A percentile compares a stretch with the other conserved stretches of the same genome.
Evolutionary conservation across 2,113 vertebrate species (phyloP).

Genomic region (Pao palembangensis): DNA sequence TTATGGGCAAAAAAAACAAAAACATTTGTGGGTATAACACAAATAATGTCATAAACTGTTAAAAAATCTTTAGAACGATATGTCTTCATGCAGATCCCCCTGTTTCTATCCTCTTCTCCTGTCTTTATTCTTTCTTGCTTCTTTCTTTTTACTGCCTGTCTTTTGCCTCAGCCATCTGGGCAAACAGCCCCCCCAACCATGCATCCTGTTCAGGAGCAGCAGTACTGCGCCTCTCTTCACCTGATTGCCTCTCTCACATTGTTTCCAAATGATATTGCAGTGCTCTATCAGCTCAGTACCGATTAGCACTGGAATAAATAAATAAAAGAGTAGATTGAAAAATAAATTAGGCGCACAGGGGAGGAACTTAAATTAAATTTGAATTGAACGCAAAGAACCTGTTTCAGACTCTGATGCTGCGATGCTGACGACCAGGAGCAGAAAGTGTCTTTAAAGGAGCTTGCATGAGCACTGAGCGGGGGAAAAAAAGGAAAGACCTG

Average conservation of each 20-base stretch:
- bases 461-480: conserved; percentile 8
- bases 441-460: neutral
- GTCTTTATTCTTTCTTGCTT: conserved; percentile 5
- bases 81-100: no score
- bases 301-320: conserved; percentile 51
- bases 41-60: no score
- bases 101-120: neutral
- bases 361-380: no score
- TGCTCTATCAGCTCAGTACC: conserved; percentile 48
- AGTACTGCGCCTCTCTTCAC: conserved; percentile 60
- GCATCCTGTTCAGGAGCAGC: conserved; percentile 58
- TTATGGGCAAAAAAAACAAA: neutral
- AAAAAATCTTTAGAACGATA: no score
- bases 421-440: conserved; percentile 9
- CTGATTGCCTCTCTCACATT: conserved; percentile 63
- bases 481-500: conserved; percentile 28
- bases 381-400: neutral
- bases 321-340: conserved; percentile 16
- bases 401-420: conserved; percentile 14
- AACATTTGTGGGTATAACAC: no score
- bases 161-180: conserved; percentile 62
- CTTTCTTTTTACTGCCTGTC: conserved; percentile 55
- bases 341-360: no score
- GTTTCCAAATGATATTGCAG: conserved; percentile 52
- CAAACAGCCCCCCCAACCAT: conserved; percentile 57